phyloP scores from a whole-genome alignment of 1,140 invertebrate genomes.

The Eurosta solidaginis region DNA sequence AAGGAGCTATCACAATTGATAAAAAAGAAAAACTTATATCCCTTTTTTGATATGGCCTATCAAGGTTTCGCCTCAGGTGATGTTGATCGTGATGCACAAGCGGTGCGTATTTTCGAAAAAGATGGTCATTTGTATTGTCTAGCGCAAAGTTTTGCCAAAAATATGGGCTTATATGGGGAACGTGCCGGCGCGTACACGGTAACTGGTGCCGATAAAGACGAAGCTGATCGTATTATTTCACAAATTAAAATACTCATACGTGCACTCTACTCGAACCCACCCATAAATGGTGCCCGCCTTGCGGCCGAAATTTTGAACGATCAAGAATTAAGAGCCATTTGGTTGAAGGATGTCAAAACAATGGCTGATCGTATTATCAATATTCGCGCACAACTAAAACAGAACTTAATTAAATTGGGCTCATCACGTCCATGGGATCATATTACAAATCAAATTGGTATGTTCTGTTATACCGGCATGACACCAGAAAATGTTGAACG shows the following conservation, averaged over 20 bases:
- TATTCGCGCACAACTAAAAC: slow-evolving; percentile 76
- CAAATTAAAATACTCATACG: slow-evolving; percentile 94
- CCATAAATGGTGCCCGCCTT: slow-evolving; percentile 89
- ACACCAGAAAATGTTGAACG: slow-evolving; percentile 85
- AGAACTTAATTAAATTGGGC: slow-evolving; percentile 82
- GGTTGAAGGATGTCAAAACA: slow-evolving; percentile 88
- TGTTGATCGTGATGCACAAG: slow-evolving; percentile 84
- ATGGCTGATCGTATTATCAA: slow-evolving; percentile 97
- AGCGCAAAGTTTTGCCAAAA: slow-evolving; percentile 96
- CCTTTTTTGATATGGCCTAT: slow-evolving; percentile 99
- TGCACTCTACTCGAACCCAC: slow-evolving; percentile 97
- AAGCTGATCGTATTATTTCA: slow-evolving; percentile 82
- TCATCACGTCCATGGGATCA: slow-evolving; percentile 88
- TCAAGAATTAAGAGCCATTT: slow-evolving; percentile 73
- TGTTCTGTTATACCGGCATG: slow-evolving; percentile 98
- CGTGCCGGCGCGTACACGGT: slow-evolving; percentile 89
- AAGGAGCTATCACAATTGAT: slow-evolving; percentile 73
- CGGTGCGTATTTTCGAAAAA: slow-evolving; percentile 85
- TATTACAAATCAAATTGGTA: slow-evolving; percentile 97
- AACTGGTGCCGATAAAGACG: slow-evolving; percentile 75
- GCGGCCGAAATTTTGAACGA: slow-evolving; percentile 82
- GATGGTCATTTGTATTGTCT: slow-evolving; percentile 88
- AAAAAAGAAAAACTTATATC: slow-evolving; percentile 84
- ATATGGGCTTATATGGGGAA: slow-evolving; percentile 94
- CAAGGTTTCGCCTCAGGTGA: slow-evolving; percentile 94